Percentiles rank a stretch among this genome's conserved stretches.
phyloP scores from a whole-genome alignment of 2,113 vertebrate species.

The Tachysurus fulvidraco region DNA sequence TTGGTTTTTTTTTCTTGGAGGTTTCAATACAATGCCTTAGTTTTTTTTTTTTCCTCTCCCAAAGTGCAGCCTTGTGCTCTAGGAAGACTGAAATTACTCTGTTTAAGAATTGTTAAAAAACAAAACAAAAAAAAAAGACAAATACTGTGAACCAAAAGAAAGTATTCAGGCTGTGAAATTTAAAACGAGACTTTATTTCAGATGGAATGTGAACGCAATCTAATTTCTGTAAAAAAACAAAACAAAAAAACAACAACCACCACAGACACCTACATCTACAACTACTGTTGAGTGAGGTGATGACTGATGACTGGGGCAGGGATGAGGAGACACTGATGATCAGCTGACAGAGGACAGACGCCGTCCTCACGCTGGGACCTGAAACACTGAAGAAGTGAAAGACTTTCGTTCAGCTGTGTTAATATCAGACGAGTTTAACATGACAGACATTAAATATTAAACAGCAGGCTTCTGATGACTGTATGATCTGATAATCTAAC shows the following conservation, averaged over 20 bases:
- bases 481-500: not conserved
- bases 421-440: not conserved
- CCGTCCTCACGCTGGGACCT: conserved; percentile 61
- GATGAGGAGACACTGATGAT: not conserved
- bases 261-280: not conserved
- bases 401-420: not conserved
- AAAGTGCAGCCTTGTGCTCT: not conserved
- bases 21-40: not conserved
- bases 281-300: not conserved
- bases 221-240: not conserved
- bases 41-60: not conserved
- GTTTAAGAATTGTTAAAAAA: not conserved
- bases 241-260: too few relatives aligned
- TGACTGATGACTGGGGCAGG: not conserved
- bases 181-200: conserved; percentile 45
- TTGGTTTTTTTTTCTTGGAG: not conserved
- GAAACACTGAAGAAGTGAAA: conserved; percentile 38
- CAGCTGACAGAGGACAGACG: conserved; percentile 26
- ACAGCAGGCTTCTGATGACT: not conserved
- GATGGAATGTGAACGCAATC: conserved; percentile 38
- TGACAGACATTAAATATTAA: not conserved
- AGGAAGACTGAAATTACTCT: not conserved
- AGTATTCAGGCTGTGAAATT: not conserved
- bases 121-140: not conserved
- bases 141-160: not conserved